These are phyloP conservation scores for Cheilosia grossa DNA, from an alignment of 2,888 invertebrate genomes.

Conservation along the genomic window DNA sequence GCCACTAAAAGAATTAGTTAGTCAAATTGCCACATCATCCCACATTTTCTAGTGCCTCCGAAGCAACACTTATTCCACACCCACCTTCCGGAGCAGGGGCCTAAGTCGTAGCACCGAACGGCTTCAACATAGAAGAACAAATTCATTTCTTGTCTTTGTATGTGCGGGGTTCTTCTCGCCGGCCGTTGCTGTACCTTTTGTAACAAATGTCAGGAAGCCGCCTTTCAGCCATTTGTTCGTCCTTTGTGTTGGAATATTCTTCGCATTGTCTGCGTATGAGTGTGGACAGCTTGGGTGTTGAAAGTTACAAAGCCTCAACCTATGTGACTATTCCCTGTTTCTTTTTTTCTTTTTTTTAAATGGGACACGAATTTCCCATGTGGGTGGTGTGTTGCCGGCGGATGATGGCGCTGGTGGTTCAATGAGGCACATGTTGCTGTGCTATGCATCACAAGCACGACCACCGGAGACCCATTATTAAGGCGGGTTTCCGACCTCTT, in stretches of 20 bases:
- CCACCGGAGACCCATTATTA: slow-evolving; percentile 32
- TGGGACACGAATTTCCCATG: slow-evolving; percentile 19
- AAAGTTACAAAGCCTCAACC: neutral
- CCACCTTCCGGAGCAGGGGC: neutral
- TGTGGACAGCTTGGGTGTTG: slow-evolving; percentile 6
- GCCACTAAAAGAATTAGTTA: slow-evolving; percentile 45
- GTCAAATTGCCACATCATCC: slow-evolving; percentile 41
- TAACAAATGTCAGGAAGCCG: slow-evolving; percentile 33
- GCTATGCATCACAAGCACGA: neutral
- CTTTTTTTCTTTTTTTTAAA: no score
- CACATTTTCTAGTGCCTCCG: slow-evolving; percentile 11
- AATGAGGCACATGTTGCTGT: slow-evolving; percentile 54
- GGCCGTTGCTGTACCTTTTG: slow-evolving; percentile 6
- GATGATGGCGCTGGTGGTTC: neutral
- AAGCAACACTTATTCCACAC: slow-evolving; percentile 45
- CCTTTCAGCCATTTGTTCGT: slow-evolving; percentile 6
- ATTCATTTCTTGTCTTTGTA: neutral
- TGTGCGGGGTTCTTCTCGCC: neutral
- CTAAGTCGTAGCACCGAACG: neutral
- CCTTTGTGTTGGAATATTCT: slow-evolving; percentile 11
- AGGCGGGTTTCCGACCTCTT: slow-evolving; percentile 26
- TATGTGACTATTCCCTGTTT: neutral
- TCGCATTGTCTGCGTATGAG: slow-evolving; percentile 8
- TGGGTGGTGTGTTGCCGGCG: neutral
- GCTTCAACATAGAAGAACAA: neutral